Conservation (phyloP, 2,113 vertebrate species). For the Tichodroma muraria region DNA sequence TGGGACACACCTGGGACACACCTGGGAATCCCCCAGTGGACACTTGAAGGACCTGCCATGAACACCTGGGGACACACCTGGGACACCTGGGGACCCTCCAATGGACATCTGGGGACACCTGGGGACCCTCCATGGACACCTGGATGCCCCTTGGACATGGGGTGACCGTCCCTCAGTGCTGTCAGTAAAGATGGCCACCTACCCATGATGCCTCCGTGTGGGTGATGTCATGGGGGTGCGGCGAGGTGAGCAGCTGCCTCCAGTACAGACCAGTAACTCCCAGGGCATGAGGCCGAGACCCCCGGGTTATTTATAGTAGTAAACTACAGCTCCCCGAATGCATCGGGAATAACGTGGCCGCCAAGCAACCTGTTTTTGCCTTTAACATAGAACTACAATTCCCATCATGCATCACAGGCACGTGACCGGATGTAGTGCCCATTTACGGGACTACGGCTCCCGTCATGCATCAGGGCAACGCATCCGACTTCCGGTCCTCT, state of each 20-base stretch:
- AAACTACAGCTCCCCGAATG: background rate
- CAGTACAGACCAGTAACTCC: background rate
- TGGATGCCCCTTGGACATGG: background rate
- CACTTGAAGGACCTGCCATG: background rate
- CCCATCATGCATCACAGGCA: rapidly evolving
- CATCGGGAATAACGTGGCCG: rapidly evolving
- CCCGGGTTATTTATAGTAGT: rapidly evolving
- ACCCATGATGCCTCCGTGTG: background rate
- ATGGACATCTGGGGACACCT: background rate
- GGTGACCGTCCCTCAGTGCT: background rate
- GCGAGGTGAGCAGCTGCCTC: background rate
- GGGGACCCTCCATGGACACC: background rate
- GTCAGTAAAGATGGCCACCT: background rate
- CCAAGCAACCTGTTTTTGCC: rapidly evolving
- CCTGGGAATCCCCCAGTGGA: background rate
- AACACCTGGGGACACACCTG: background rate
- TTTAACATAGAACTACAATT: rapidly evolving
- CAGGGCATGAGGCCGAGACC: background rate
- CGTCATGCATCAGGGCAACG: rapidly evolving
- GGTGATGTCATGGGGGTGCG: background rate
- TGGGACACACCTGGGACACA: background rate
- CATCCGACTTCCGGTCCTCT: rapidly evolving
- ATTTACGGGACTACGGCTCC: rapidly evolving
- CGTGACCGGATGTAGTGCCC: rapidly evolving
- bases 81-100: background rate